Evolutionary conservation across 2,113 vertebrate genomes (phyloP), one percentile per base, ranked within the genome.

Genomic region (Pampusana beccarii): DNA sequence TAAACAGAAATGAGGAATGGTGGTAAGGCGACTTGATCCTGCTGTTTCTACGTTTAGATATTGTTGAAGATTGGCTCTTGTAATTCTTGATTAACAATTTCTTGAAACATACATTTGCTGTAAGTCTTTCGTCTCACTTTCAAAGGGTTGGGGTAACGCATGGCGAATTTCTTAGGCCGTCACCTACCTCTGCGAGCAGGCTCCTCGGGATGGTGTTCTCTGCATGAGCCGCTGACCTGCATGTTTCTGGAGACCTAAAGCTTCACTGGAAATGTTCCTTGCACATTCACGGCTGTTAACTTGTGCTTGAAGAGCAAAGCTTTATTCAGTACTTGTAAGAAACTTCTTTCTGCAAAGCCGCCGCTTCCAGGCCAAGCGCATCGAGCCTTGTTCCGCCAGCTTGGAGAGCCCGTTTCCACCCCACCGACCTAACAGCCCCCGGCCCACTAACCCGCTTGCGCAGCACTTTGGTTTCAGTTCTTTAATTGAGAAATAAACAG

Each of bases 141-240:
- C 62, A 71, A 25, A 85, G 88, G 75, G 77, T 90, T 96, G 80
- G 96, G 96, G 95, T 94, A 69, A 94, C 95, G 95, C 97, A 94
- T 97, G 97, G 91, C 90, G 97, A 96, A 80, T 88, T 86, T 77
- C 88, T 82, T 85, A 93, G 96, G 86, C 93, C 93, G n/a, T 97
- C 97, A 98, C 97, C 98, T 98, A 98, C 98, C 98, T 98, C 98
- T 97, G 95, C 92, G 78, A 97, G 97, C 97, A 98, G 97, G 97
- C 97, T 90, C 93, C 94, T 95, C 71, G 74, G 72, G 91, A 96
- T 95, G 79, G 29, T 71, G 31, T 11, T 87, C 71, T 78, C 97
- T 98, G 98, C 98, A 98, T 97, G 96, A 97, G 79, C 92, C 28
- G 95, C 95, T 95, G 92, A 97, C 97, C 88, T 86, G 95, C 98